A percentile compares a stretch with the other conserved stretches of the same genome.
These are phyloP conservation scores for Conger conger DNA, from an alignment of 2,113 vertebrate species.

Conservation along the genomic window DNA sequence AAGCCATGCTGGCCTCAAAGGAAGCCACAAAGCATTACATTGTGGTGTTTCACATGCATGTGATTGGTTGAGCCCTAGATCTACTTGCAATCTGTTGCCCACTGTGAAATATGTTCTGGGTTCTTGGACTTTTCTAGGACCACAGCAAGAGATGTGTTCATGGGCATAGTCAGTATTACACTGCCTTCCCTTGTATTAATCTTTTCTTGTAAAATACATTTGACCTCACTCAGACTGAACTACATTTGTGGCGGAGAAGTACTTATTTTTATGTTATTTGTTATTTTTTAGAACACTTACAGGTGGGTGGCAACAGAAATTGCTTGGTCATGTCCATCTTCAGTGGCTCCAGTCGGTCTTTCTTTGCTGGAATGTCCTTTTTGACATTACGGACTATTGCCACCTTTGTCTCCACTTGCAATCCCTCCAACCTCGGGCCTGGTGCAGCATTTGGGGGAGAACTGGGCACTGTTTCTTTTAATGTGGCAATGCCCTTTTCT, in stretches of 20 bases:
- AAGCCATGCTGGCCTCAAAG: background rate
- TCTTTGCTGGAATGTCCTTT: slow-evolving; percentile 66
- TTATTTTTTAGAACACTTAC: slow-evolving; percentile 54
- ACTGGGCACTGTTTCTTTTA: background rate
- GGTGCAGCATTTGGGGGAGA: slow-evolving; percentile 13
- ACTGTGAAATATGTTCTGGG: no score
- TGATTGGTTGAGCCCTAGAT: no score
- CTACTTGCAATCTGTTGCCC: no score
- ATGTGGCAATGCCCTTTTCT: background rate
- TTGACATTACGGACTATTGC: slow-evolving; percentile 37
- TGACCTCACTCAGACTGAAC: no score
- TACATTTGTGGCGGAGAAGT: no score
- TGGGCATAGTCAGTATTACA: no score
- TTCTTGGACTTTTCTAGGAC: no score
- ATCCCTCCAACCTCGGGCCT: background rate
- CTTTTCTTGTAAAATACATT: no score
- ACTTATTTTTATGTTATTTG: no score
- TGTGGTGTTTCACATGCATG: no score
- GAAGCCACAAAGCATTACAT: background rate
- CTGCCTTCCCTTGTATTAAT: no score
- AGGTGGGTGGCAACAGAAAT: slow-evolving; percentile 56
- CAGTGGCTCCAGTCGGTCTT: slow-evolving; percentile 66
- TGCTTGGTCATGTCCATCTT: slow-evolving; percentile 69
- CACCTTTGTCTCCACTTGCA: slow-evolving; percentile 20
- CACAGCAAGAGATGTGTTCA: no score